phyloP scores from a whole-genome alignment of 1,140 invertebrate genomes.

The Eupeodes corollae region DNA sequence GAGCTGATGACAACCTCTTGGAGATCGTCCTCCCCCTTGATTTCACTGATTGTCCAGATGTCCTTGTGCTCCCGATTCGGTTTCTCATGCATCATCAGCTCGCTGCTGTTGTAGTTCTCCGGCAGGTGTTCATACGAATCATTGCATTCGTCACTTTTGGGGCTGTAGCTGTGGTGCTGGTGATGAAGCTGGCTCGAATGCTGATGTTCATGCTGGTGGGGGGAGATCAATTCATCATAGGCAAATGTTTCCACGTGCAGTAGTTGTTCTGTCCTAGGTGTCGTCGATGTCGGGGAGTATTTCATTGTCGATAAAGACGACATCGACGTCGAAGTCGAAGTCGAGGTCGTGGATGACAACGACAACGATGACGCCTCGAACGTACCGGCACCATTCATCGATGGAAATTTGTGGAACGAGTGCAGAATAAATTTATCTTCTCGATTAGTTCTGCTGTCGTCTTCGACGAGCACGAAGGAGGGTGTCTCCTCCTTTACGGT shows the following conservation, averaged over 20 bases:
- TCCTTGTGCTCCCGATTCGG: slow-evolving; percentile 31
- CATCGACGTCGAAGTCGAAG: background rate
- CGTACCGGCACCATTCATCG: too few relatives aligned
- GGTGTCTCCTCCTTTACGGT: too few relatives aligned
- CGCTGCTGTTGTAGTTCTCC: slow-evolving; percentile 26
- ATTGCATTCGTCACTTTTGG: background rate
- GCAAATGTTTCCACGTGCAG: too few relatives aligned
- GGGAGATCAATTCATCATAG: too few relatives aligned
- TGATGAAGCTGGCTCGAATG: slow-evolving; percentile 1
- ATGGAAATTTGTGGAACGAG: too few relatives aligned
- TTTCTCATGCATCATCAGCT: slow-evolving; percentile 18
- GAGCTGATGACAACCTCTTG: slow-evolving; percentile 12
- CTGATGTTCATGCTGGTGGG: slow-evolving; percentile 6
- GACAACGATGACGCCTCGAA: too few relatives aligned
- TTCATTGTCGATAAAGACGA: background rate
- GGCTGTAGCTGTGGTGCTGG: background rate
- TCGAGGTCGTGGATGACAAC: too few relatives aligned
- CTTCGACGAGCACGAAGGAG: too few relatives aligned
- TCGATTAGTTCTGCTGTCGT: too few relatives aligned
- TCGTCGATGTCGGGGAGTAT: background rate
- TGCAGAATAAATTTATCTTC: too few relatives aligned
- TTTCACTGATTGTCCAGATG: slow-evolving; percentile 33
- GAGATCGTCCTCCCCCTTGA: slow-evolving; percentile 25
- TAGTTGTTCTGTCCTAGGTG: too few relatives aligned
- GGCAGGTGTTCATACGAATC: slow-evolving; percentile 11